phyloP scores from a whole-genome alignment of 2,113 vertebrate species.

The Sceloporus undulatus region DNA sequence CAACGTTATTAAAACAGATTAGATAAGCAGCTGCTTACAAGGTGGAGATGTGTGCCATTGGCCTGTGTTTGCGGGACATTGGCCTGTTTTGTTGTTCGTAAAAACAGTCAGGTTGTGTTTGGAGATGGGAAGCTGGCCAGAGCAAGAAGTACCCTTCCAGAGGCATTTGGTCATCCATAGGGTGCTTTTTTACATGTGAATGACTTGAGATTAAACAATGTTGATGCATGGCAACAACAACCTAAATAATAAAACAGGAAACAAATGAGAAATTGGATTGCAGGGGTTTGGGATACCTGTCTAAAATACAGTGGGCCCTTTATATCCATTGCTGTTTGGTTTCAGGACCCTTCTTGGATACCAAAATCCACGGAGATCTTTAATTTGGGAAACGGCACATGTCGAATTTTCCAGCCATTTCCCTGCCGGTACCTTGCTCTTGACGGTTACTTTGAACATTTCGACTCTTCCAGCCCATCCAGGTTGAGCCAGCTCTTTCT shows the following conservation, averaged over 20 bases:
- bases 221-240: too few species aligned
- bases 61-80: not conserved
- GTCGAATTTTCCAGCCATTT: not conserved
- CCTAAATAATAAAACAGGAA: too few species aligned
- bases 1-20: not conserved
- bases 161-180: not conserved
- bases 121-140: not conserved
- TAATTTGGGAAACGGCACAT: not conserved
- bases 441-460: too few species aligned
- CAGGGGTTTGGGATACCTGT: too few species aligned
- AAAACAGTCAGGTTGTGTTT: not conserved
- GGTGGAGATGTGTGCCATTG: not conserved
- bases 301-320: too few species aligned
- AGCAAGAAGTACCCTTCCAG: not conserved
- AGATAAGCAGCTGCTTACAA: too few species aligned
- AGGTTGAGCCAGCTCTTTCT: not conserved
- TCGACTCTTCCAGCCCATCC: not conserved
- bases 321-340: too few species aligned
- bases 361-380: too few species aligned
- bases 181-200: not conserved
- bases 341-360: too few species aligned
- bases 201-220: not conserved
- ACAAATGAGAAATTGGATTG: too few species aligned
- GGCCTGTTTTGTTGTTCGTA: not conserved
- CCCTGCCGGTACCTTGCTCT: too few species aligned